Evolutionary conservation across 2,113 vertebrate species (phyloP).

Genomic region (Ifrita kowaldi): DNA sequence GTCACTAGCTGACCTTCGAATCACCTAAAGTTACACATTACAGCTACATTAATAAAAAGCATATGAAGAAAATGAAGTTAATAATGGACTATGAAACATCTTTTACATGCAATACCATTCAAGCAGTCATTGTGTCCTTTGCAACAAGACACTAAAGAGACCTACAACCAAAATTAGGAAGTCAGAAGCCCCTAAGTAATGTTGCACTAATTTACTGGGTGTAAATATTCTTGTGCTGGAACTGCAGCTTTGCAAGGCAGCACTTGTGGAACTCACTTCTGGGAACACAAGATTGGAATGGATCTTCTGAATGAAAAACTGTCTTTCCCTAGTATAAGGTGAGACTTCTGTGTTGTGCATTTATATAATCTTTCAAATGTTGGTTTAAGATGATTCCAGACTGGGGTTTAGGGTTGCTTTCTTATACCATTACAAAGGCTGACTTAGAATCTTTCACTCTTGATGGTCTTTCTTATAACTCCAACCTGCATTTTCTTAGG

Average conservation of each 20-base stretch:
- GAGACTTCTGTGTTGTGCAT: not conserved
- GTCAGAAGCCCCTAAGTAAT: not conserved
- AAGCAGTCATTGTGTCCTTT: not conserved
- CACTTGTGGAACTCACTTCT: not conserved
- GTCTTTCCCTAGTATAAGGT: not conserved
- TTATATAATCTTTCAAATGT: not conserved
- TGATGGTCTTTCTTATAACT: not conserved
- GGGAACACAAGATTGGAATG: not conserved
- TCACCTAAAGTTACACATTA: not conserved
- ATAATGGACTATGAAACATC: not conserved
- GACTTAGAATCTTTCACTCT: not conserved
- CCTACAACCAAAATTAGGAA: not conserved
- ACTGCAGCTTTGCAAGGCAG: not conserved
- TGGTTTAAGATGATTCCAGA: not conserved
- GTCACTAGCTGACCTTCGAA: not conserved
- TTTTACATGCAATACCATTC: not conserved
- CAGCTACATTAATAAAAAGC: not conserved
- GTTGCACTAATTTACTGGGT: not conserved
- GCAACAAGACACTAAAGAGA: not conserved
- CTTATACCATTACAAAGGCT: not conserved
- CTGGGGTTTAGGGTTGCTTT: accelerated
- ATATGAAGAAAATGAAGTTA: not conserved
- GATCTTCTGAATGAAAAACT: not conserved
- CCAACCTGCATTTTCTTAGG: not conserved
- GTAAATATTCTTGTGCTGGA: not conserved